phyloP scores from a whole-genome alignment of 53 echinoderm and acorn worm genomes.

The Apostichopus leukothele region DNA sequence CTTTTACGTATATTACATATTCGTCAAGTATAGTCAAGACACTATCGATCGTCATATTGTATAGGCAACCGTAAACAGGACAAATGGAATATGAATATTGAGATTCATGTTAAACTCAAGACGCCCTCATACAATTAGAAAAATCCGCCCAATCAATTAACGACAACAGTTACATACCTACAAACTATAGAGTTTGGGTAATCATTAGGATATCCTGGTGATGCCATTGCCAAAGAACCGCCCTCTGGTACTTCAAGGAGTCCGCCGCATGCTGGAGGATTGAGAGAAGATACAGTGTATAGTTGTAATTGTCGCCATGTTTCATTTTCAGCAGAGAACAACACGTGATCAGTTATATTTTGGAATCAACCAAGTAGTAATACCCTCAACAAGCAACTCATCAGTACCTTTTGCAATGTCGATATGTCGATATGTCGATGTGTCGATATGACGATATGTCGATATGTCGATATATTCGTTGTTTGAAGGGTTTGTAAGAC shows the following conservation, averaged over 20 bases:
- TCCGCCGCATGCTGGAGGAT: slow-evolving; percentile 38
- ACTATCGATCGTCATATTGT: too few species aligned
- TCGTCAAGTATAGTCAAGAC: too few species aligned
- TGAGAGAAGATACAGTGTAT: too few species aligned
- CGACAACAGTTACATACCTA: slow-evolving; percentile 36
- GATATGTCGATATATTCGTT: too few species aligned
- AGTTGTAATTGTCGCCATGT: too few species aligned
- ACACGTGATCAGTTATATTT: neutral
- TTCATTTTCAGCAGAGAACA: too few species aligned
- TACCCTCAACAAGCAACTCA: neutral
- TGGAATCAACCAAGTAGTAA: neutral
- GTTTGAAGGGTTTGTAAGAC: neutral
- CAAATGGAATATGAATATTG: neutral
- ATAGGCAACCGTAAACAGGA: neutral
- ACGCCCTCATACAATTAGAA: neutral
- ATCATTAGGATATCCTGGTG: slow-evolving; percentile 59
- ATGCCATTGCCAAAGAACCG: slow-evolving; percentile 54
- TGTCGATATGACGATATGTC: too few species aligned
- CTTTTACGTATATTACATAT: too few species aligned
- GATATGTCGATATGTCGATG: too few species aligned
- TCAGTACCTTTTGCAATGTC: too few species aligned
- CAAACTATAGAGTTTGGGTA: slow-evolving; percentile 47
- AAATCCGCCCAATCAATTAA: neutral
- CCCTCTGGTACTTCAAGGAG: slow-evolving; percentile 48
- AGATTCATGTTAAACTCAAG: neutral